Conservation (phyloP, 1,140 invertebrate species). For the Euwallacea fornicatus region DNA sequence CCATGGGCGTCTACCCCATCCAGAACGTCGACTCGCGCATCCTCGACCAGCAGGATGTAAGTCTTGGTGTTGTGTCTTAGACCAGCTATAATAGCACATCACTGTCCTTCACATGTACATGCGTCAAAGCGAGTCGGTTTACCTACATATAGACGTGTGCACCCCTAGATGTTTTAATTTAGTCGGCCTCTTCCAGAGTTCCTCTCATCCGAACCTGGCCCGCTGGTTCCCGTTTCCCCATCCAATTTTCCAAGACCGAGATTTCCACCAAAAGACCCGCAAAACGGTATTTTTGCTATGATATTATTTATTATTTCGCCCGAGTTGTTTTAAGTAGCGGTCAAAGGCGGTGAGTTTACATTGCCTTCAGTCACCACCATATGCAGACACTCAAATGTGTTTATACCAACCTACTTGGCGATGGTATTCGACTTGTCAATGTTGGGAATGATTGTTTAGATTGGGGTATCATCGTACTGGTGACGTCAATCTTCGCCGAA, state of each 20-base stretch:
- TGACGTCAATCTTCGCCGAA: not conserved
- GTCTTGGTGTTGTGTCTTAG: conserved; percentile 53
- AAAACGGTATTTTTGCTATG: conserved; percentile 39
- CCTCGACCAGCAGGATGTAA: conserved; percentile 84
- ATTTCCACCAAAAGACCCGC: conserved; percentile 52
- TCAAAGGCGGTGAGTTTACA: conserved; percentile 6
- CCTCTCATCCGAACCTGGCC: conserved; percentile 56
- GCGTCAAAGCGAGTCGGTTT: too few relatives aligned
- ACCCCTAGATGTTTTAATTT: not conserved
- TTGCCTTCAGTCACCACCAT: conserved; percentile 8
- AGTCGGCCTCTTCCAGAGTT: conserved; percentile 52
- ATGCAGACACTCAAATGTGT: conserved; percentile 8
- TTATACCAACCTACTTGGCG: conserved; percentile 2
- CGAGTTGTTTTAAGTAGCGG: not conserved
- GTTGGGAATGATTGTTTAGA: not conserved
- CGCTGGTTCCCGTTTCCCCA: conserved; percentile 61
- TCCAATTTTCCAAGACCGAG: conserved; percentile 57
- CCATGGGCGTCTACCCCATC: conserved; percentile 85
- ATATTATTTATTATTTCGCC: not conserved
- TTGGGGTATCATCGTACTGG: not conserved
- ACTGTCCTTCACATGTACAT: not conserved
- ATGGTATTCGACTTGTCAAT: not conserved
- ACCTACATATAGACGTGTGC: not conserved
- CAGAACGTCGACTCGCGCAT: conserved; percentile 83
- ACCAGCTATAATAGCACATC: not conserved